A percentile compares a stretch with the other conserved stretches of the same genome.
These are phyloP conservation scores for Heliothis subflexa DNA, from an alignment of 1,140 invertebrate species.

Conservation along the genomic window DNA sequence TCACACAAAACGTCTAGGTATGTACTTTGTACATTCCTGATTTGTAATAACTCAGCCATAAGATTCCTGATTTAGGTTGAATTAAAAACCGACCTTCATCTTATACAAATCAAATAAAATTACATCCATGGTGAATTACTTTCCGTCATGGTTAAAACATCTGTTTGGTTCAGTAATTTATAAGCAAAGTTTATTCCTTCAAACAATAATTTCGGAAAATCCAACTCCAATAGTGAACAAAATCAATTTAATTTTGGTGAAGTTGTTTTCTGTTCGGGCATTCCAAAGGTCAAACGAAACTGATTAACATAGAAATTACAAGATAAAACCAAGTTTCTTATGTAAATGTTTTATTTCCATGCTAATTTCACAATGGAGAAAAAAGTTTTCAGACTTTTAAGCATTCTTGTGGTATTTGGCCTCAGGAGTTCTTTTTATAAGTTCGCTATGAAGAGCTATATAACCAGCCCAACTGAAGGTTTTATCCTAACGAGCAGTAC, in stretches of 20 bases:
- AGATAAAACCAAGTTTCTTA: constrained; percentile 35
- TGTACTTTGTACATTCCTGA: too few species aligned
- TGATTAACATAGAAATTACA: constrained; percentile 37
- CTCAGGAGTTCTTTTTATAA: neutral
- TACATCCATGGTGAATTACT: neutral
- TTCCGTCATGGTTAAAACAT: neutral
- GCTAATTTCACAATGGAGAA: constrained; percentile 23
- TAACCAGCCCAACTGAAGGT: too few species aligned
- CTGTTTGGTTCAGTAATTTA: neutral
- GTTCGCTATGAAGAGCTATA: too few species aligned
- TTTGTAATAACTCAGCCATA: too few species aligned
- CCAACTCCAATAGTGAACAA: constrained; percentile 26
- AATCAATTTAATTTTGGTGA: constrained; percentile 32
- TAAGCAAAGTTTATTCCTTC: neutral
- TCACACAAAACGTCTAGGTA: too few species aligned
- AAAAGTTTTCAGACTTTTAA: constrained; percentile 18
- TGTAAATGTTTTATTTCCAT: constrained; percentile 41
- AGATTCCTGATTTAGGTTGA: too few species aligned
- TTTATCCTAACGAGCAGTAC: too few species aligned
- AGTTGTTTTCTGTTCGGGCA: constrained; percentile 25
- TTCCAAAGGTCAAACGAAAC: constrained; percentile 23
- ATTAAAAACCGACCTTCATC: neutral
- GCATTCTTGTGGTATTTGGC: constrained; percentile 14
- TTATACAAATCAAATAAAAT: neutral
- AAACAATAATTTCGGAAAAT: neutral